A percentile compares a stretch with the other conserved stretches of the same genome.
Conservation (phyloP, 2,888 invertebrate genomes). For the Cynaeus angustus region DNA sequence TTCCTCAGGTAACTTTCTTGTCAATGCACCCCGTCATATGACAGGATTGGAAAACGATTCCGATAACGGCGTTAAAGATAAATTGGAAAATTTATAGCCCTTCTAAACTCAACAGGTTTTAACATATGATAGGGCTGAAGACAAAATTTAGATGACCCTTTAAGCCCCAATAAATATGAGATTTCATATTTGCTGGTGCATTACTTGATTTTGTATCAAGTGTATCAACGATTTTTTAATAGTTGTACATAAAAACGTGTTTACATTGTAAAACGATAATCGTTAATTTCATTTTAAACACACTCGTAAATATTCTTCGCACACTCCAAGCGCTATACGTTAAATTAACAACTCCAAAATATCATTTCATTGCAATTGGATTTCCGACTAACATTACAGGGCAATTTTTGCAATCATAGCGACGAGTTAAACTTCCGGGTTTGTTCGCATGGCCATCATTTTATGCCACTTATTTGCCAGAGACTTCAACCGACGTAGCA, state of each 20-base stretch:
- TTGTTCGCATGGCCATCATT: constrained; percentile 1
- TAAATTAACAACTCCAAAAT: too few relatives aligned
- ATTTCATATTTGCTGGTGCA: not conserved
- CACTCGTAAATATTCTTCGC: too few relatives aligned
- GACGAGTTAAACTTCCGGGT: not conserved
- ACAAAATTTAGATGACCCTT: constrained; percentile 8
- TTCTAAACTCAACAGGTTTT: constrained; percentile 1
- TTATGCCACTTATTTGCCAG: constrained; percentile 1
- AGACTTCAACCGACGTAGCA: constrained; percentile 1
- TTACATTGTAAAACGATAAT: too few relatives aligned
- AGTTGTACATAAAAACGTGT: too few relatives aligned
- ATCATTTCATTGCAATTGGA: too few relatives aligned
- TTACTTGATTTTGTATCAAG: too few relatives aligned
- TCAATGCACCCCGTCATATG: too few relatives aligned
- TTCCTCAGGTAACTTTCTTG: too few relatives aligned
- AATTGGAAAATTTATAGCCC: constrained; percentile 2
- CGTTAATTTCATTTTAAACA: too few relatives aligned
- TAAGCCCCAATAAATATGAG: not conserved
- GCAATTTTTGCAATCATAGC: constrained; percentile 9
- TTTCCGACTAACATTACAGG: not conserved
- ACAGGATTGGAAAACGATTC: not conserved
- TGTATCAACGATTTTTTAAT: too few relatives aligned
- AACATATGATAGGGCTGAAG: constrained; percentile 2
- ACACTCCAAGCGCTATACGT: too few relatives aligned
- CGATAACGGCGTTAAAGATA: not conserved